These are phyloP conservation scores for Grapholita molesta DNA, from an alignment of 1,140 invertebrate species.

Conservation along the genomic window DNA sequence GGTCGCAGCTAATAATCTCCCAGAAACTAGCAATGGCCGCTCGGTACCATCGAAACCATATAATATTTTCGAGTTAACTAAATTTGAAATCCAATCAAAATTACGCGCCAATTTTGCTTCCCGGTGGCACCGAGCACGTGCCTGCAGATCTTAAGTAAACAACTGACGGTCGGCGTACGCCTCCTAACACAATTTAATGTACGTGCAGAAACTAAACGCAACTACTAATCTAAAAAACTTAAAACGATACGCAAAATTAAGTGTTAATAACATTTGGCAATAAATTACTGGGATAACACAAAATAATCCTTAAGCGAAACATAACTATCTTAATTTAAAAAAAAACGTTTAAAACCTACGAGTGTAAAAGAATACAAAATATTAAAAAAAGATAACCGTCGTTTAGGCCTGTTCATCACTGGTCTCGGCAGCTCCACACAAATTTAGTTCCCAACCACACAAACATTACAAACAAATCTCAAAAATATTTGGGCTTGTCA, in stretches of 20 bases:
- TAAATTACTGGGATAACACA: conserved; percentile 73
- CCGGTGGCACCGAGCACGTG: background rate
- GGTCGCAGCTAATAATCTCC: background rate
- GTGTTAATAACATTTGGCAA: conserved; percentile 75
- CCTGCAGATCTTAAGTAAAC: conserved; percentile 66
- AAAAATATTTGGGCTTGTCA: background rate
- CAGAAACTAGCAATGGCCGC: background rate
- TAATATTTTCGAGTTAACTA: background rate
- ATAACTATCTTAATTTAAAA: conserved; percentile 39
- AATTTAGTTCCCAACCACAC: background rate
- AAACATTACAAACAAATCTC: background rate
- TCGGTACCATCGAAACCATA: background rate
- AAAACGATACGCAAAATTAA: conserved; percentile 40
- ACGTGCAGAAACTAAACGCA: conserved; percentile 33
- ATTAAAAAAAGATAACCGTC: conserved; percentile 52
- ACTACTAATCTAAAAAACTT: conserved; percentile 44
- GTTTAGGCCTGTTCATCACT: conserved; percentile 44
- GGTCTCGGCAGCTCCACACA: conserved; percentile 27
- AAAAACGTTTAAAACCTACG: conserved; percentile 46
- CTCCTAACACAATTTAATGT: conserved; percentile 17
- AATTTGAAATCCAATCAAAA: background rate
- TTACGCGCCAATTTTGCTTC: background rate
- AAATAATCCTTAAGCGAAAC: conserved; percentile 62
- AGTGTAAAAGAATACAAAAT: conserved; percentile 59
- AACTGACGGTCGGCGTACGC: conserved; percentile 23